Conservation (phyloP, 2,797 vertebrate genomes). For the Smutsia temminckii region DNA sequence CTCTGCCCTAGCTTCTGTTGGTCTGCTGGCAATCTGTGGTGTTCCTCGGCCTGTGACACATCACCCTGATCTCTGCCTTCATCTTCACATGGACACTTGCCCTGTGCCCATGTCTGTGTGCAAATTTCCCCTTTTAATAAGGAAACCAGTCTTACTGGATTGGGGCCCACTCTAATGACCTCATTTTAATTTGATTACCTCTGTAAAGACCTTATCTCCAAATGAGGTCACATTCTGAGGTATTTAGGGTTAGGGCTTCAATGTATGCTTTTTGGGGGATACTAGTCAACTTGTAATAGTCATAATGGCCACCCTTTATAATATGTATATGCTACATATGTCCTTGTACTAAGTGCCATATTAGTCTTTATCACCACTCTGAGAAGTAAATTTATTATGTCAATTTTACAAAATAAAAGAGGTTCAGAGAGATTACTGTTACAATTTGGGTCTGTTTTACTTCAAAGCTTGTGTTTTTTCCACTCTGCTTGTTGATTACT, state of each 20-base stretch:
- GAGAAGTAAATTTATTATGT: conserved; percentile 23
- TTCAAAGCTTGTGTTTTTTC: conserved; percentile 50
- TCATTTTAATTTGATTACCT: neutral
- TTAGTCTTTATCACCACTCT: neutral
- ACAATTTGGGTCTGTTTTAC: conserved; percentile 27
- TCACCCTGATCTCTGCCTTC: neutral
- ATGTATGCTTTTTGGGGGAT: neutral
- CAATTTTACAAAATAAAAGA: neutral
- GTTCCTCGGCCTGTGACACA: neutral
- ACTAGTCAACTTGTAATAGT: neutral
- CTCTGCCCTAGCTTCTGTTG: neutral
- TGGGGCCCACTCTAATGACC: neutral
- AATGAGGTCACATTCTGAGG: neutral
- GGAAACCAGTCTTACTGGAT: neutral
- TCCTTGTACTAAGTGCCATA: neutral
- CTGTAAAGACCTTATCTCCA: neutral
- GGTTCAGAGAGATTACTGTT: neutral
- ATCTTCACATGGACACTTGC: neutral
- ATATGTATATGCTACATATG: neutral
- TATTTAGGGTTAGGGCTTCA: neutral
- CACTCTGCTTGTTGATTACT: conserved; percentile 30
- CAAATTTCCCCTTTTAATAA: neutral
- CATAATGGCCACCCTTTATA: neutral
- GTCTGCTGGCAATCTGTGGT: neutral
- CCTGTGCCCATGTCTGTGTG: neutral